These are phyloP conservation scores for Latheticus oryzae DNA, from an alignment of 2,888 invertebrate species.

Conservation along the genomic window DNA sequence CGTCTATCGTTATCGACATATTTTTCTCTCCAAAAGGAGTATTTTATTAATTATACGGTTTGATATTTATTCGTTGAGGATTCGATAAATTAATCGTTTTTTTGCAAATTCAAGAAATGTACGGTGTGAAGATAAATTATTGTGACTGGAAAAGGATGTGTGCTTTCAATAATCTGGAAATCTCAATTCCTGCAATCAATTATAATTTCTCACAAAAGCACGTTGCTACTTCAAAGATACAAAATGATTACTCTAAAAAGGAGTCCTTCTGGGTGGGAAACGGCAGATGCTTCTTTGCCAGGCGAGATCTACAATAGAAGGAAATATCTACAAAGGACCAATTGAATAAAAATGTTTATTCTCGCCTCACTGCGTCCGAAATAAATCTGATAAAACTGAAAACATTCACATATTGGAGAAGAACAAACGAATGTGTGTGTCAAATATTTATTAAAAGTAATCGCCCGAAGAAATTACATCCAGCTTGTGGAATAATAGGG, in stretches of 20 bases:
- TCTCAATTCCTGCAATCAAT: slow-evolving; percentile 49
- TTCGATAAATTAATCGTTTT: slow-evolving; percentile 34
- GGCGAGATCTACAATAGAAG: slow-evolving; percentile 37
- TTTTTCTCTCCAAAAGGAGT: no score
- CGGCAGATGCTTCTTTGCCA: slow-evolving; percentile 44
- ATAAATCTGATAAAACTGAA: slow-evolving; percentile 36
- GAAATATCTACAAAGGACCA: slow-evolving; percentile 38
- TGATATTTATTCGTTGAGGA: slow-evolving; percentile 7
- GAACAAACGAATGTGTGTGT: slow-evolving; percentile 33
- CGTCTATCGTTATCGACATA: no score
- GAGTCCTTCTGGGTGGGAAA: slow-evolving; percentile 45
- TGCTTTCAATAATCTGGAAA: slow-evolving; percentile 21
- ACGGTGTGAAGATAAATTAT: slow-evolving; percentile 40
- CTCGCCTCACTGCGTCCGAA: slow-evolving; percentile 20
- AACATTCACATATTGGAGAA: slow-evolving; percentile 32
- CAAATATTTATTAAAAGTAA: slow-evolving; percentile 38
- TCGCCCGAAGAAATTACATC: slow-evolving; percentile 32
- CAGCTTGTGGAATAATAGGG: slow-evolving; percentile 28
- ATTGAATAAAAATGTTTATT: slow-evolving; percentile 45
- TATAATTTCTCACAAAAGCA: slow-evolving; percentile 49
- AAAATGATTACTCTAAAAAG: slow-evolving; percentile 46
- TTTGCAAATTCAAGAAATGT: slow-evolving; percentile 27
- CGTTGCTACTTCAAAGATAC: slow-evolving; percentile 49
- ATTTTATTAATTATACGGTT: slow-evolving; percentile 16
- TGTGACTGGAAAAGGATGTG: slow-evolving; percentile 19